Evolutionary conservation across 37 sponge, comb jelly and placozoan species (phyloP).

Genomic region (Axinella damicornis): DNA sequence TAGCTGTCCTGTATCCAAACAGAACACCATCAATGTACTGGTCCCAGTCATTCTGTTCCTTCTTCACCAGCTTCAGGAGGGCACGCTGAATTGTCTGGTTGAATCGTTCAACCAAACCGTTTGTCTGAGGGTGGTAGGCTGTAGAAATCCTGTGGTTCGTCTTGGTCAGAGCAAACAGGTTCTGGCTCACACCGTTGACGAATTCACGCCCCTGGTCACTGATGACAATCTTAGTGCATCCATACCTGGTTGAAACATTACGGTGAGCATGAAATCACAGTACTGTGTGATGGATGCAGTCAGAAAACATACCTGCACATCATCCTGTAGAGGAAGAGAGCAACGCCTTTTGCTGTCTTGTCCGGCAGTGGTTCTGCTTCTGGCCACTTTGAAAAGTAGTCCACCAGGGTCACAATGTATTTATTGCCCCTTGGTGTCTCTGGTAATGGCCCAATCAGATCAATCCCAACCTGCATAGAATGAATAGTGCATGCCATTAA

Average conservation of each 20-base stretch:
- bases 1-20: constrained; percentile 24
- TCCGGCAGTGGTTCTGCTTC: constrained; percentile 41
- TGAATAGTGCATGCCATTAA: neutral
- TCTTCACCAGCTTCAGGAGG: constrained; percentile 29
- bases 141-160: constrained; percentile 41
- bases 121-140: constrained; percentile 49
- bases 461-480: no score
- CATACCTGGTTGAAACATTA: neutral
- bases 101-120: constrained; percentile 44
- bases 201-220: constrained; percentile 44
- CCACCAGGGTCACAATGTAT: constrained; percentile 52
- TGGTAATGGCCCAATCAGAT: no score
- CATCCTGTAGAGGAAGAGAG: constrained; percentile 33
- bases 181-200: constrained; percentile 30
- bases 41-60: constrained; percentile 23
- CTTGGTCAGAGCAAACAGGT: constrained; percentile 22
- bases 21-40: constrained; percentile 24
- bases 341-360: constrained; percentile 40
- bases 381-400: constrained; percentile 61
- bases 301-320: constrained; percentile 35
- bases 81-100: constrained; percentile 36
- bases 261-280: no score
- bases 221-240: constrained; percentile 26
- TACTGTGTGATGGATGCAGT: no score
- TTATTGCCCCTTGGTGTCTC: constrained; percentile 19